A percentile compares a stretch with the other conserved stretches of the same genome.
Conservation (phyloP, 2,797 vertebrate genomes). For the Micromesistius poutassou region DNA sequence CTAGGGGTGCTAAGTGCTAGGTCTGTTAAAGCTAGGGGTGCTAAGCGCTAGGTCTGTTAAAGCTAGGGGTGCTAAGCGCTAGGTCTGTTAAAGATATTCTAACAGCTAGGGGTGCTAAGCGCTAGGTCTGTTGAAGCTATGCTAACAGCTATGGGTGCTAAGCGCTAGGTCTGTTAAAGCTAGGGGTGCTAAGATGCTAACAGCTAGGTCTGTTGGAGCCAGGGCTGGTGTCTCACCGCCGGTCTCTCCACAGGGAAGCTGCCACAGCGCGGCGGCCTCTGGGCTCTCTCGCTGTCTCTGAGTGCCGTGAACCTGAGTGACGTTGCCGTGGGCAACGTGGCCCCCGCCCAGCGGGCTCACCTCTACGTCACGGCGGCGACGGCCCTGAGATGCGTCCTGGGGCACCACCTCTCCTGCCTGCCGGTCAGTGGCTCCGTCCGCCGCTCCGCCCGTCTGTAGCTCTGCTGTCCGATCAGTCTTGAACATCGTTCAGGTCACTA, state of each 20-base stretch:
- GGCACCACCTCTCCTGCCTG: constrained; percentile 83
- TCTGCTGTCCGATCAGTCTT: no score
- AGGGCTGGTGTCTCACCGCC: background rate
- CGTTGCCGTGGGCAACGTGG: constrained; percentile 89
- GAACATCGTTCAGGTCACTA: no score
- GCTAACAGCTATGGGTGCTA: no score
- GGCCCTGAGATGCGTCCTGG: constrained; percentile 80
- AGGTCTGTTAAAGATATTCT: no score
- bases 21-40: no score
- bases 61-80: background rate
- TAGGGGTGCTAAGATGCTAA: no score
- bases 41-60: background rate
- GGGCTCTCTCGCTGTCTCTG: constrained; percentile 87
- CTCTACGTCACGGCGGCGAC: constrained; percentile 90
- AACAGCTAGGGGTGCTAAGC: no score
- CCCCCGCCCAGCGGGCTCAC: constrained; percentile 81
- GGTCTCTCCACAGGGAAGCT: constrained; percentile 79
- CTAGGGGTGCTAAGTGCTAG: no score
- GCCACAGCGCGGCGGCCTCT: constrained; percentile 81
- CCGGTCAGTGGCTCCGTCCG: constrained; percentile 73
- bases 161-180: no score
- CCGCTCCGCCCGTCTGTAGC: background rate
- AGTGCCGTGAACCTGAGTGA: constrained; percentile 93
- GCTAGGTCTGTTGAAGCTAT: no score
- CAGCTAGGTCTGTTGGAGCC: background rate